Base-by-base conservation (phyloP, 1,140 invertebrate genomes). In the Dendroctonus ponderosae region DNA sequence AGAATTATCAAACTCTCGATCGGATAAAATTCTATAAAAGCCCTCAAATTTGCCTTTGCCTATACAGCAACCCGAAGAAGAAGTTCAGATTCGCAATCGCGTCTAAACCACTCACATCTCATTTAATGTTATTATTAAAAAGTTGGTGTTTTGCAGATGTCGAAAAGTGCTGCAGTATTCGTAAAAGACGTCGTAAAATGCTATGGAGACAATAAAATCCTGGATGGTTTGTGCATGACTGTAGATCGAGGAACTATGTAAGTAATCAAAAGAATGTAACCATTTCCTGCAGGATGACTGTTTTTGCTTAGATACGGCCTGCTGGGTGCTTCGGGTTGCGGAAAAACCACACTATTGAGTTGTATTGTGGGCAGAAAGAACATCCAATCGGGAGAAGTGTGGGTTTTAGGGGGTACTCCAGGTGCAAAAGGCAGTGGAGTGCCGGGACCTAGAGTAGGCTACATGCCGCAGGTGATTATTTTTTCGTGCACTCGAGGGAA, bases 341-440 rank as follows among this genome's bases (percentile, higher is more conserved):
- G 90, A 7, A 92, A 94, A 81, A 91, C 91, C 0, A 96, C 94
- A 0, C 76, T 96, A 0, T 82, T 97, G 0, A 90, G 90, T 15
- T 94, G 92, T 76, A 86, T 95, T 39, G 92, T 96, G 0, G 93
- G 93, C 0, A 83, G 91, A 48, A 82, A 89, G 42, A 78, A 83
- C 50, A 80, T 95, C 7, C 85, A 92, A 73, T 85, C 83, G 5
- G 94, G 94, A 0, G 84, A 89, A 6, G 84, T 95, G 7, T 85
- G 84, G 78, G 91, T 96, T 0, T 82, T 95, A 6, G 93, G 93
- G 0, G 87, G 88, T 5, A 84, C 82, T 40, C 91, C 93, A 0
- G 91, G 91, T 0, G 83, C 84, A 7, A 82, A 84, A 48, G 85
- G 84, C 0, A 90, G 88, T 61, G 90, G 89, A 0, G 86, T 94